Base-by-base conservation (phyloP, 1,140 invertebrate genomes). In the Drosophila miranda region DNA sequence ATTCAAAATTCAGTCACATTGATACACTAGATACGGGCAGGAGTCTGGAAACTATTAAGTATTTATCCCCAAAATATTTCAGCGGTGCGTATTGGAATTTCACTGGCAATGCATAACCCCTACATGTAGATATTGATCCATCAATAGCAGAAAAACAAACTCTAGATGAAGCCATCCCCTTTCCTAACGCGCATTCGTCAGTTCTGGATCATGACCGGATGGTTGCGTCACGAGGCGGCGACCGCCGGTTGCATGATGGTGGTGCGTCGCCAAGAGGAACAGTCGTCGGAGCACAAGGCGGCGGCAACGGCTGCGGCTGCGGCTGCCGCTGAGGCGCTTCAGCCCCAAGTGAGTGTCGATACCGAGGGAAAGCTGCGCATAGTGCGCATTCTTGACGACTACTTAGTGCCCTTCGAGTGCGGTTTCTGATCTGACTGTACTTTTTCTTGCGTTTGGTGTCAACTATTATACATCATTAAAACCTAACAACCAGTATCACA, bases 151-250 rank as follows among this genome's bases (percentile, higher is more conserved):
- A 13, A 13, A 2, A 38, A 38, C 0, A 38, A 38, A 13, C 11
- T 26, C 44, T 44, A 38, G 1, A 86, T 86, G 82, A 87, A 87
- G 48, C 64, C 74, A 23, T 67, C 58, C 16, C 51, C 78, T 8
- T 43, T 86, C 48, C 7, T 79, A 11, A 44, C 75, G 16, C 75
- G 82, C 19, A 60, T 86, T 6, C 81, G 81, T 19, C 75, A 69
- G 9, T 64, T 86, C 26, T 86, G 78, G 82, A 68, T 87, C n/a
- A 43, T 86, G 55, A 63, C 77, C 51, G 52, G 46, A 19, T 86
- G 74, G 73, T 49, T 86, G 16, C 82, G 81, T 4, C 71, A 87
- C 42, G 81, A 86, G 58, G 82, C 82, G 13, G 58, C 76, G 6
- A 56, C 71, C 7, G 73, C 81, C 1, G 81, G 82, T 7, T 64